Evolutionary conservation across 2,113 vertebrate genomes (phyloP).

Genomic region (Mohoua ochrocephala): DNA sequence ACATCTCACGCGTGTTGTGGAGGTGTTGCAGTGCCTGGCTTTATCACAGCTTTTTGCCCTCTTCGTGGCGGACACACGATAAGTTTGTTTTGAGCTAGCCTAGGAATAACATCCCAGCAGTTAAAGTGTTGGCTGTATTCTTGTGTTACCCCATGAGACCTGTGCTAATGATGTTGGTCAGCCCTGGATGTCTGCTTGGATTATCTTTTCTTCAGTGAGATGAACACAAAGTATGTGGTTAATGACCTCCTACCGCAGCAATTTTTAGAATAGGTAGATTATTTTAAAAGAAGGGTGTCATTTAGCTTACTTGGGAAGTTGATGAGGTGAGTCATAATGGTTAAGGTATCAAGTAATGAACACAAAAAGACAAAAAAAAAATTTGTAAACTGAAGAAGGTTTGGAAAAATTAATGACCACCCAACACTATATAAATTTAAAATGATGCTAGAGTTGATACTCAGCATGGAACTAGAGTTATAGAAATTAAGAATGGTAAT

Average conservation of each 20-base stretch:
- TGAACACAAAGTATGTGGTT: neutral
- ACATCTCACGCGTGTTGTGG: neutral
- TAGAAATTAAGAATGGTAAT: neutral
- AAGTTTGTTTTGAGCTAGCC: neutral
- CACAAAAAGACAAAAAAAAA: neutral
- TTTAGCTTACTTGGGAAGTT: neutral
- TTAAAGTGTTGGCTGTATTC: neutral
- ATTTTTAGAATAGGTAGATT: neutral
- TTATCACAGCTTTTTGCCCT: neutral
- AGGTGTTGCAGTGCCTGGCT: neutral
- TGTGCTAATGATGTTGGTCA: neutral
- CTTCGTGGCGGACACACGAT: neutral
- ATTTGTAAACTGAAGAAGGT: neutral
- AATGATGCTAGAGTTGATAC: neutral
- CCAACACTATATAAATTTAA: neutral
- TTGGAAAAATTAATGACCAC: neutral
- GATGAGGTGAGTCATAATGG: neutral
- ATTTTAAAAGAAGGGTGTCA: neutral
- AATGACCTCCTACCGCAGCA: neutral
- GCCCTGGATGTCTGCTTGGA: neutral
- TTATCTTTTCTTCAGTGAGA: neutral
- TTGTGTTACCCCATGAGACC: neutral
- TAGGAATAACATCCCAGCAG: neutral
- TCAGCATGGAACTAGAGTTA: neutral
- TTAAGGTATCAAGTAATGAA: neutral